A percentile compares a stretch with the other conserved stretches of the same genome.
phyloP scores from a whole-genome alignment of 2,888 invertebrate genomes.

The Apotomis turbidana region DNA sequence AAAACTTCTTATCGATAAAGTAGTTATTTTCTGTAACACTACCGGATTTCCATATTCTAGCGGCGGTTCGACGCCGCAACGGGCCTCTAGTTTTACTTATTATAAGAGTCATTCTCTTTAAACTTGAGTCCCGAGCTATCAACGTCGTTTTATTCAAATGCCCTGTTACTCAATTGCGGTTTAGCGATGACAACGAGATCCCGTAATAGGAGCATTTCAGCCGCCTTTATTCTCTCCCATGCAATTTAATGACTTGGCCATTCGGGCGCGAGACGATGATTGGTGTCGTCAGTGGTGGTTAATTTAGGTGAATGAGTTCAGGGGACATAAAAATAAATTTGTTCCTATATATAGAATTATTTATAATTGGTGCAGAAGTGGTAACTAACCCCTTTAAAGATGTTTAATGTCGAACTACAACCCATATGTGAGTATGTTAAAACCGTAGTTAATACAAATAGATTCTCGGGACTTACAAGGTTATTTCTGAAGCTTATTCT shows the following conservation, averaged over 20 bases:
- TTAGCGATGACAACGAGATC: constrained; percentile 65
- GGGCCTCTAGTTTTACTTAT: too few species aligned
- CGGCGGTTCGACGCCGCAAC: too few species aligned
- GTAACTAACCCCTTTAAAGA: not conserved
- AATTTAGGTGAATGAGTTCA: not conserved
- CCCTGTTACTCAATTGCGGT: constrained; percentile 78
- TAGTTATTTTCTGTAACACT: too few species aligned
- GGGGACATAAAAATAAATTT: not conserved
- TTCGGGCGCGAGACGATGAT: not conserved
- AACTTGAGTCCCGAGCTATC: constrained; percentile 51
- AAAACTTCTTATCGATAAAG: too few species aligned
- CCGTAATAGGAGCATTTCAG: constrained; percentile 57
- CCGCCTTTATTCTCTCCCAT: constrained; percentile 31
- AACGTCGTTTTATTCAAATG: constrained; percentile 70
- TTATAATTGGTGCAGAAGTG: not conserved
- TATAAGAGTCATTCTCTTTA: constrained; percentile 40
- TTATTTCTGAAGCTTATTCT: too few species aligned
- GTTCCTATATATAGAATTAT: constrained; percentile 11
- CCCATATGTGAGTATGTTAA: too few species aligned
- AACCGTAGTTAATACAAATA: too few species aligned
- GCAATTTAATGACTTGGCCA: constrained; percentile 18
- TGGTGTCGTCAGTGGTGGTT: constrained; percentile 5
- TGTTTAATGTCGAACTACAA: not conserved
- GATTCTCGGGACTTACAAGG: too few species aligned
- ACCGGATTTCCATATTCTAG: too few species aligned